Evolutionary conservation across 2,888 invertebrate genomes (phyloP), one percentile per base, ranked within the genome.

Genomic region (Oegoconia quadripuncta): DNA sequence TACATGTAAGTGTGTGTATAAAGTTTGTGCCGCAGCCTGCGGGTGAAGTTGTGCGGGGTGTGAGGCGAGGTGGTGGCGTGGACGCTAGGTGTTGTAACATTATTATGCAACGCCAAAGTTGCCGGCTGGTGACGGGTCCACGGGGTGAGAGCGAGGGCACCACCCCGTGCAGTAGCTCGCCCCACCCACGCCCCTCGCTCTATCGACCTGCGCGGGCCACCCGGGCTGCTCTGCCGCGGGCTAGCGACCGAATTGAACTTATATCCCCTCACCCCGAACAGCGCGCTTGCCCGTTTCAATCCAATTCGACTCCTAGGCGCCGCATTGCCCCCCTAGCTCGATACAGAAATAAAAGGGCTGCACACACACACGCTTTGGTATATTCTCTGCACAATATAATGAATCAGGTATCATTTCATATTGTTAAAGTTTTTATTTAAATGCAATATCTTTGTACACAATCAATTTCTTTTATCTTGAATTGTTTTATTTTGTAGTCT

Each of bases 151-250:
- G 81, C 79, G 74, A 82, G 83, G 66, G 88, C 69, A 72, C 78
- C 87, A 71, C 87, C 74, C 74, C 66, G 69, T 71, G 69, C 69
- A 65, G 64, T 70, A 66, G 54, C 67, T 66, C 68, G 63, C 73
- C 68, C 79, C 74, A 77, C 81, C 81, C 81, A 71, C 79, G 56
- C 67, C 67, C 68, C 75, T 65, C 70, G 74, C 75, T 79, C 73
- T 84, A 79, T 83, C 87, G 86, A 86, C 84, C 84, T 82, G 82
- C 82, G 83, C 84, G 67, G 66, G 74, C 72, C 68, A 69, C 73
- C 65, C 66, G 60, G 66, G 61, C 56, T 64, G 66, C 5, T 56
- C 61, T 54, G 55, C 48, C 55, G 59, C 59, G 53, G 64, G 64
- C 66, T 72, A 69, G 59, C 65, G 68, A 64, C 57, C 59, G 54